Conservation (phyloP, 92 coral and sea anemone genomes). For the Montipora capitata region DNA sequence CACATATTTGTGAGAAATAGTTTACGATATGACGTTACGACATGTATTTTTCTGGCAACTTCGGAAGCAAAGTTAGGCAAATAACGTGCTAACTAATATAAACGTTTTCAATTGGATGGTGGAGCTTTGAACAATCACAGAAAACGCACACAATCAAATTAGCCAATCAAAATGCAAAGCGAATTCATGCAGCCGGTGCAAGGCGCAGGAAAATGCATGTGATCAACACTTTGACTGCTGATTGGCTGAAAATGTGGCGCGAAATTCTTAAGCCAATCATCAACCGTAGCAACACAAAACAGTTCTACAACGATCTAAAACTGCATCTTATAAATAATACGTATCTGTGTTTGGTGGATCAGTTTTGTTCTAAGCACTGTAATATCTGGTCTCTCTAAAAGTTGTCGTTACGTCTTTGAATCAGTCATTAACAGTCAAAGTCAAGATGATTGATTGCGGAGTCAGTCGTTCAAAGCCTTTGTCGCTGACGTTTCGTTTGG, state of each 20-base stretch:
- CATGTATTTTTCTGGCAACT: too few species aligned
- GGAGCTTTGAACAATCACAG: too few species aligned
- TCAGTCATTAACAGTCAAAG: constrained; percentile 23
- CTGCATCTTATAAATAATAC: constrained; percentile 1
- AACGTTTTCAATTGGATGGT: too few species aligned
- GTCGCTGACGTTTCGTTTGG: neutral
- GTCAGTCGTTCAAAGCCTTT: constrained; percentile 6
- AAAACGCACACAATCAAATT: too few species aligned
- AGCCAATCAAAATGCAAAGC: too few species aligned
- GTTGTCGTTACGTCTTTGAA: neutral
- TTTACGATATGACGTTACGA: too few species aligned
- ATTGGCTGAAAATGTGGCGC: neutral
- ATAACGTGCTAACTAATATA: too few species aligned
- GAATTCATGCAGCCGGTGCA: neutral
- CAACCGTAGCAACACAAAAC: too few species aligned
- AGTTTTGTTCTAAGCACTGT: neutral
- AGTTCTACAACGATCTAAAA: too few species aligned
- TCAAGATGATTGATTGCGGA: neutral
- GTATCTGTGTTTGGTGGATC: constrained; percentile 23
- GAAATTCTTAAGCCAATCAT: neutral
- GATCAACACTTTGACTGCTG: too few species aligned
- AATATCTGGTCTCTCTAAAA: neutral
- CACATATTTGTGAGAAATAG: neutral
- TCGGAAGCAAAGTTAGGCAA: too few species aligned
- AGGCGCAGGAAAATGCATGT: too few species aligned